Percentiles rank a stretch among this genome's conserved stretches.
Conservation (phyloP, 2,797 vertebrate species). For the Odontamblyopus rebecca region DNA sequence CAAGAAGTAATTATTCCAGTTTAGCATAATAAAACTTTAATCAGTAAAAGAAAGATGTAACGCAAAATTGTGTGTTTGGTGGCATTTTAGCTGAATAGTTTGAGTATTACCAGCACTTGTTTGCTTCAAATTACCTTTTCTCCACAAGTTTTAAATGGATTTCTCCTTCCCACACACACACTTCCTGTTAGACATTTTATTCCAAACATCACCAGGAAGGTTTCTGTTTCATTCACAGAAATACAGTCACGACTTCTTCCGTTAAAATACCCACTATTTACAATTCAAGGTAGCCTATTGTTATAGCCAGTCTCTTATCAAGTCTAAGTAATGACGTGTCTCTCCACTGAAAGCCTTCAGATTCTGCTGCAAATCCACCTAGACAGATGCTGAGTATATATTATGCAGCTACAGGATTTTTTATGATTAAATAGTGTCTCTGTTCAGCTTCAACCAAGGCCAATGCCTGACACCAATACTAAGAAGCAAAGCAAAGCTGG, state of each 20-base stretch:
- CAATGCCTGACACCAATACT: too few species aligned
- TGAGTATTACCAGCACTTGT: background rate
- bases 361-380: too few species aligned
- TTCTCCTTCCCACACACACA: background rate
- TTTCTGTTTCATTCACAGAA: conserved; percentile 3
- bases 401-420: too few species aligned
- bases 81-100: background rate
- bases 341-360: too few species aligned
- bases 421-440: too few species aligned
- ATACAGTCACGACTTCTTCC: background rate
- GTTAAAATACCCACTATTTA: background rate
- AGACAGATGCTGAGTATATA: too few species aligned
- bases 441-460: too few species aligned
- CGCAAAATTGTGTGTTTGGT: background rate
- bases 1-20: too few species aligned
- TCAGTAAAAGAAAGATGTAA: background rate
- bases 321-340: background rate
- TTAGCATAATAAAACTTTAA: too few species aligned
- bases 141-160: background rate
- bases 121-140: background rate
- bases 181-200: conserved; percentile 6
- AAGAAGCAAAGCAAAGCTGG: too few species aligned
- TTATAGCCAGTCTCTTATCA: background rate
- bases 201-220: background rate
- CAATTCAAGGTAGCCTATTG: background rate